phyloP scores from a whole-genome alignment of 2,797 vertebrate species.

The Xenops minutus region DNA sequence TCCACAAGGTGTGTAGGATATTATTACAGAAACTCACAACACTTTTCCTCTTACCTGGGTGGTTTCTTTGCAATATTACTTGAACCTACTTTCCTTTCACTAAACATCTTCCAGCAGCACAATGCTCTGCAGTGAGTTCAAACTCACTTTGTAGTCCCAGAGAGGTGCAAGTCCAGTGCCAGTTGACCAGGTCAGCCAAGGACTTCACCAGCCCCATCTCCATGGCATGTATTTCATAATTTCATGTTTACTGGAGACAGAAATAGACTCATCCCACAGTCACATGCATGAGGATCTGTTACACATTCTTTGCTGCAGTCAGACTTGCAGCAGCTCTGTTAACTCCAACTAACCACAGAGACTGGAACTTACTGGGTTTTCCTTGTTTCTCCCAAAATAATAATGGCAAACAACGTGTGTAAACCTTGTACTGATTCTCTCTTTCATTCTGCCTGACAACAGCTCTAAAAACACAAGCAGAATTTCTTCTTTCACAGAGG shows the following conservation, averaged over 20 bases:
- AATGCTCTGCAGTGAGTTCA: not conserved
- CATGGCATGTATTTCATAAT: not conserved
- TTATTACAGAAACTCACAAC: not conserved
- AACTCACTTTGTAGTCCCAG: not conserved
- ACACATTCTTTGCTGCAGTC: constrained; percentile 7
- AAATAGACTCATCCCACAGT: constrained; percentile 57
- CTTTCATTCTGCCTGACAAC: not conserved
- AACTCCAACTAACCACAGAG: not conserved
- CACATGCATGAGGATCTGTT: constrained; percentile 52
- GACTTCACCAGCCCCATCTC: not conserved
- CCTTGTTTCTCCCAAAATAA: not conserved
- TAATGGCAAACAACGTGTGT: accelerated
- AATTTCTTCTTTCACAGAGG: not conserved
- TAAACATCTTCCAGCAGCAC: not conserved
- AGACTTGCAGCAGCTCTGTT: not conserved
- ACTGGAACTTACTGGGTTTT: not conserved
- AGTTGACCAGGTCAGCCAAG: not conserved
- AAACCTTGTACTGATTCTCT: not conserved
- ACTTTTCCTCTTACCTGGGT: not conserved
- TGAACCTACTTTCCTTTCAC: not conserved
- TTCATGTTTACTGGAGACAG: constrained; percentile 47
- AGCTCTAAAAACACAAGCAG: not conserved
- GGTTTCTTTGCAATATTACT: not conserved
- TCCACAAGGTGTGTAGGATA: not conserved
- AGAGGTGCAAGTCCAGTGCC: not conserved